phyloP scores from a whole-genome alignment of 2,888 invertebrate species.

The Catocala sponsa region DNA sequence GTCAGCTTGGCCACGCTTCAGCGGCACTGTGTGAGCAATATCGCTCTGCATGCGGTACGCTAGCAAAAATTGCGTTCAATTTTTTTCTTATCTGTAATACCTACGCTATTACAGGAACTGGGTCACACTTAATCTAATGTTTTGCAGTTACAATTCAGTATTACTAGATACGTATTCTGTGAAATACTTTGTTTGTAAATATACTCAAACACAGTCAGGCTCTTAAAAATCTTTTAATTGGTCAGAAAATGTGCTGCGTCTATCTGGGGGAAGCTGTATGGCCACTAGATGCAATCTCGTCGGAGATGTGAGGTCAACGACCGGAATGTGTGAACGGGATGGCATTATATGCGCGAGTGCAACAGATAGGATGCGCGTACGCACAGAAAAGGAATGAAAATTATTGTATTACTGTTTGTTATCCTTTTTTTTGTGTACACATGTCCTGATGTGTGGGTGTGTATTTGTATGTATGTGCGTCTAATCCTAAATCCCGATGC shows the following conservation, averaged over 20 bases:
- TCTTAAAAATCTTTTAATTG: constrained; percentile 79
- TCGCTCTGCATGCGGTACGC: constrained; percentile 40
- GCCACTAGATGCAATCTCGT: constrained; percentile 87
- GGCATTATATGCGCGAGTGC: constrained; percentile 66
- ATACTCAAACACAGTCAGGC: constrained; percentile 36
- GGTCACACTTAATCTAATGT: constrained; percentile 75
- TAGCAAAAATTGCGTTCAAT: constrained; percentile 65
- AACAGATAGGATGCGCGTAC: constrained; percentile 82
- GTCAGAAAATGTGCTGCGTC: constrained; percentile 79
- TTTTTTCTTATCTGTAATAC: constrained; percentile 76
- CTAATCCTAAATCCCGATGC: constrained; percentile 69
- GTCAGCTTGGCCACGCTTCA: constrained; percentile 63
- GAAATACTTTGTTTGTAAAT: constrained; percentile 27
- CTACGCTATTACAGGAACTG: constrained; percentile 56
- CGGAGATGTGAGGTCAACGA: constrained; percentile 84
- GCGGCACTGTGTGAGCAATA: constrained; percentile 42
- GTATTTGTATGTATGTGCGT: constrained; percentile 62
- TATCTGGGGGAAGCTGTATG: constrained; percentile 84
- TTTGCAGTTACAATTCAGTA: constrained; percentile 58
- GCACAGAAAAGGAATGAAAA: constrained; percentile 86
- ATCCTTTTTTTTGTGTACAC: constrained; percentile 69
- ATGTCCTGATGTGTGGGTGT: constrained; percentile 53
- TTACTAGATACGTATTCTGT: constrained; percentile 32
- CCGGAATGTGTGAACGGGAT: constrained; percentile 72
- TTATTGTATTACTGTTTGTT: constrained; percentile 83